Base-by-base conservation (phyloP, 2,888 invertebrate genomes). In the Habroteleia sp. region DNA sequence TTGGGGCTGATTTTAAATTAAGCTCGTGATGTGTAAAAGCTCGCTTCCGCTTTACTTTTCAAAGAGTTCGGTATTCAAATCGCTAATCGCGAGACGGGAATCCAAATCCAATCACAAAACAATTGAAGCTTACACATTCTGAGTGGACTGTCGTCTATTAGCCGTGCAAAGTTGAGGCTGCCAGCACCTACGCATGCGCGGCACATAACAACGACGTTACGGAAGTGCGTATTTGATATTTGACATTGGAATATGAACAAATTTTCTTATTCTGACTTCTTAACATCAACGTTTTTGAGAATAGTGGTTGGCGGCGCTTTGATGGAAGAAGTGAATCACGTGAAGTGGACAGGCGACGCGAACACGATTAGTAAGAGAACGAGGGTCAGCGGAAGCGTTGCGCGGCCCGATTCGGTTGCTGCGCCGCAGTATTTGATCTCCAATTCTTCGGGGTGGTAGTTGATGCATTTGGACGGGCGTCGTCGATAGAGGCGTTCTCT, bases 361-460 rank as follows among this genome's bases (percentile, higher is more conserved):
- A 74, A 63, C 54, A 76, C 52, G 16, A 79, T 62, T 27, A 78
- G 44, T 2, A 78, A 46, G 10, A 79, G 73, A 13, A 25, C 63
- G 20, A 76, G 14, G 17, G 56, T 71, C 27, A 76, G 44, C 10
- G 60, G 35, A 25, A 72, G 17, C 3, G 41, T 41, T 17, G 41
- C 20, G 37, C 11, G 17, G 69, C 48, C 13, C 56, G 56, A 39
- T 56, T 54, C 27, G 29, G 25, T 54, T 29, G 73, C 60, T 17
- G 63, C 77, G 35, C 89, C 89, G 78, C 89, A 89, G 46, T 84
- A 84, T 76, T 89, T 89, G 65, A 89, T 89, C 76, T 89, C 89
- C 84, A 88, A 85, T 77, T 89, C 95, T 91, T 96, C 95, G 2
- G 96, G 96, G 88, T 96, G 96, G 89, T 96, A 96, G 79, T 94